phyloP scores from a whole-genome alignment of 2,888 invertebrate species.

The Drosophila buzzatii region DNA sequence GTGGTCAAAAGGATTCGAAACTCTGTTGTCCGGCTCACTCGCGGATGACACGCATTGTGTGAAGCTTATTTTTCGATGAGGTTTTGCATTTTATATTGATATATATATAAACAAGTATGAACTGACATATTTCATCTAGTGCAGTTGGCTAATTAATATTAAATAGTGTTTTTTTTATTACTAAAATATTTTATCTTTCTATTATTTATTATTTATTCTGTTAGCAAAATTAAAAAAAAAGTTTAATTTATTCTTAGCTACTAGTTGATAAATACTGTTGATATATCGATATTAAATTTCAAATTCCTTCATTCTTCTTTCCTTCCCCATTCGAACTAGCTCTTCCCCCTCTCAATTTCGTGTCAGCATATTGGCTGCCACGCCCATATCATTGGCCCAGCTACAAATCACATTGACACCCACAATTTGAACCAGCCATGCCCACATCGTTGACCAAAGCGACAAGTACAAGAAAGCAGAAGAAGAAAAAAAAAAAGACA shows the following conservation, averaged over 20 bases:
- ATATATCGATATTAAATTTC: background rate
- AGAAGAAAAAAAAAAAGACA: conserved; percentile 6
- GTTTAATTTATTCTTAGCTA: too few relatives aligned
- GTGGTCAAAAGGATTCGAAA: conserved; percentile 42
- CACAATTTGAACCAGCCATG: conserved; percentile 49
- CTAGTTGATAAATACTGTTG: too few relatives aligned
- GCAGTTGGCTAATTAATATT: background rate
- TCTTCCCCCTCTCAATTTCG: background rate
- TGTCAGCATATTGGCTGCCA: conserved; percentile 34
- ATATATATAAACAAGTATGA: background rate
- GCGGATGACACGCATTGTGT: conserved; percentile 32
- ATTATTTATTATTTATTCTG: background rate
- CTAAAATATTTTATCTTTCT: background rate
- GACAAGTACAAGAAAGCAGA: conserved; percentile 8
- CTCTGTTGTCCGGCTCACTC: conserved; percentile 4
- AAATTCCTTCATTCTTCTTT: background rate
- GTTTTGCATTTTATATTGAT: background rate
- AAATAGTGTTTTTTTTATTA: background rate
- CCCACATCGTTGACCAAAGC: conserved; percentile 42
- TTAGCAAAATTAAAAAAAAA: too few relatives aligned
- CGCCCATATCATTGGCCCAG: conserved; percentile 54
- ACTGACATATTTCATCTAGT: background rate
- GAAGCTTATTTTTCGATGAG: conserved; percentile 21
- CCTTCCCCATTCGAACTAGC: background rate
- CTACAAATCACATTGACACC: conserved; percentile 69